Conservation (phyloP, 2,888 invertebrate genomes). For the Agrotis segetum region DNA sequence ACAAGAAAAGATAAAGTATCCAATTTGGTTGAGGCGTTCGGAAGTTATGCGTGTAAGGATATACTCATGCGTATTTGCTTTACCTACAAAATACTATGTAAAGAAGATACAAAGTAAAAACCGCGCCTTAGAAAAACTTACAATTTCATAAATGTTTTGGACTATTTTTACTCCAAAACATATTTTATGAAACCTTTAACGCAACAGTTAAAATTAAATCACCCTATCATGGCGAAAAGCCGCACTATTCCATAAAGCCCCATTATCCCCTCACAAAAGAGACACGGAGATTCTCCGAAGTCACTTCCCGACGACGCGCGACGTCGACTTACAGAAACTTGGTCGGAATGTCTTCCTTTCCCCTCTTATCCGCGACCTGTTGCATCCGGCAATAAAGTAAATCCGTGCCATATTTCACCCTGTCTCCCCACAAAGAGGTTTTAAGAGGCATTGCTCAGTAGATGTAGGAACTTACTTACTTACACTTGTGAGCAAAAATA, state of each 20-base stretch:
- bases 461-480: constrained; percentile 4
- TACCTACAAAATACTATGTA: too few species aligned
- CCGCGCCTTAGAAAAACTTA: too few species aligned
- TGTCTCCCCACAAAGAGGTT: constrained; percentile 64
- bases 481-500: too few species aligned
- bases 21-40: too few species aligned
- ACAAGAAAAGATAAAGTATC: too few species aligned
- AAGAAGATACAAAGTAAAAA: too few species aligned
- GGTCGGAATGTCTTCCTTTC: constrained; percentile 64
- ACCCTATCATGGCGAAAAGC: constrained; percentile 57
- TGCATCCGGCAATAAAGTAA: constrained; percentile 89
- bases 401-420: constrained; percentile 76
- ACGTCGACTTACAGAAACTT: constrained; percentile 72
- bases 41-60: too few species aligned
- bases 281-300: constrained; percentile 67
- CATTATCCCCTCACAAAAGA: constrained; percentile 72
- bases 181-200: not conserved
- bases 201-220: constrained; percentile 57
- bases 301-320: constrained; percentile 66
- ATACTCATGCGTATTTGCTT: too few species aligned
- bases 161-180: not conserved
- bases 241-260: constrained; percentile 62
- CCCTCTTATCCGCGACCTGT: constrained; percentile 83
- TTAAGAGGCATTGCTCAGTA: constrained; percentile 53
- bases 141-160: too few species aligned